Evolutionary conservation across 2,888 invertebrate genomes (phyloP), one percentile per base, ranked within the genome.

Genomic region (Galeruca laticollis): DNA sequence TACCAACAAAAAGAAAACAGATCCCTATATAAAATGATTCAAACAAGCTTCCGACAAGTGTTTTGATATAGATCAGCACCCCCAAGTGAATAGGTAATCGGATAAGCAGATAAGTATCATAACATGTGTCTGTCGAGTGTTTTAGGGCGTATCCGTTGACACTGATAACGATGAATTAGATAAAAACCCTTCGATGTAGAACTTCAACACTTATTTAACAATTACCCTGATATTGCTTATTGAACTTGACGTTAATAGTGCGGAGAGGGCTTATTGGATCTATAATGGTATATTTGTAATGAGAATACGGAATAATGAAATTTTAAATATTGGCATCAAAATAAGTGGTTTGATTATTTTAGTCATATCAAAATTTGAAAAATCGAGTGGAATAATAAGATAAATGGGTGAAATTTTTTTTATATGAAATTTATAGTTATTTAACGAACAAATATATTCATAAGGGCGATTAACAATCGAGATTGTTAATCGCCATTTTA

Each of bases 91-190:
- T 73, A 75, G 75, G 78, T 81, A 80, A 81, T 79, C 79, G 74
- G 82, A 83, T 82, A 80, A 81, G 78, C 71, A 79, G 82, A 84
- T 84, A 84, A 83, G 80, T 78, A 84, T 83, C 84, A 81, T 77
- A 82, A 84, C 83, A 84, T 84, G 83, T 84, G 83, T 79, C 76
- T 81, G 82, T 79, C 74, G 78, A 80, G 79, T 80, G 80, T 80
- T 79, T 79, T 78, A 77, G 78, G 77, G 79, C 72, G 73, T 74
- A 33, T 70, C 64, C 69, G 35, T 59, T 71, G 72, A 77, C 74
- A 73, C 74, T 73, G 74, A 73, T 75, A 76, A 73, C 71, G 71
- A 61, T 54, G 72, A 75, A 73, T 73, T 74, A 74, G 71, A 72
- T 57, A 71, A 70, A 70, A 73, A 65, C 74, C 73, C 71, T 70